phyloP scores from a whole-genome alignment of 2,113 vertebrate genomes.

The Mesoclemmys tuberculata region DNA sequence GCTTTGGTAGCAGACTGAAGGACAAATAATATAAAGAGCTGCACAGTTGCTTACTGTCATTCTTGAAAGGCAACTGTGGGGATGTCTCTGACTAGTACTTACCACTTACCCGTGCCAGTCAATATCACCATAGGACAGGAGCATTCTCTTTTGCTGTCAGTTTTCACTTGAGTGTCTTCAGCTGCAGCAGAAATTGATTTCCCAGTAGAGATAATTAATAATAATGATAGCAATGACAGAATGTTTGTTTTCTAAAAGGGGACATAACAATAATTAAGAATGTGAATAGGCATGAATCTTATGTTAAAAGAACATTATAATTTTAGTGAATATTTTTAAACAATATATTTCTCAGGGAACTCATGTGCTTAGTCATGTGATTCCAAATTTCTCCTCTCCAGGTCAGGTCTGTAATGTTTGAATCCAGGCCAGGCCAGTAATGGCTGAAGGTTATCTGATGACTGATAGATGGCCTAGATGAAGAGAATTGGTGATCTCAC shows the following conservation, averaged over 20 bases:
- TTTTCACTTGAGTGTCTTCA: not conserved
- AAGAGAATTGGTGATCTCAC: not conserved
- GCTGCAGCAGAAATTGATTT: constrained; percentile 19
- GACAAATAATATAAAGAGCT: not conserved
- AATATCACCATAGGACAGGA: constrained; percentile 1
- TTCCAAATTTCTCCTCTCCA: not conserved
- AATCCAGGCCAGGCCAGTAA: not conserved
- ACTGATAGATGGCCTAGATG: not conserved
- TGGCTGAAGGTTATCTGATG: not conserved
- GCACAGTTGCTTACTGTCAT: not conserved
- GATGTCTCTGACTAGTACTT: constrained; percentile 1
- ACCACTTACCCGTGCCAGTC: not conserved
- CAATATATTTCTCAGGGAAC: not conserved
- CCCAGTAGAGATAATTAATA: not conserved
- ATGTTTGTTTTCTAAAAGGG: constrained; percentile 19
- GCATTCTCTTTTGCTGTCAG: not conserved
- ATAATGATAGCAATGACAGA: not conserved
- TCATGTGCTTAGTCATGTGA: not conserved
- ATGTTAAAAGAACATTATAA: not conserved
- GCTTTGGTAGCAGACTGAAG: not conserved
- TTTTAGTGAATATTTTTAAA: constrained; percentile 6
- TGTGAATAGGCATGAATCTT: not conserved
- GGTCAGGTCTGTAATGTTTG: not conserved
- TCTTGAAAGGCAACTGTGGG: not conserved
- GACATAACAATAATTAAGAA: not conserved